These are phyloP conservation scores for Morpho deidamia DNA, from an alignment of 2,888 invertebrate species.

Conservation along the genomic window DNA sequence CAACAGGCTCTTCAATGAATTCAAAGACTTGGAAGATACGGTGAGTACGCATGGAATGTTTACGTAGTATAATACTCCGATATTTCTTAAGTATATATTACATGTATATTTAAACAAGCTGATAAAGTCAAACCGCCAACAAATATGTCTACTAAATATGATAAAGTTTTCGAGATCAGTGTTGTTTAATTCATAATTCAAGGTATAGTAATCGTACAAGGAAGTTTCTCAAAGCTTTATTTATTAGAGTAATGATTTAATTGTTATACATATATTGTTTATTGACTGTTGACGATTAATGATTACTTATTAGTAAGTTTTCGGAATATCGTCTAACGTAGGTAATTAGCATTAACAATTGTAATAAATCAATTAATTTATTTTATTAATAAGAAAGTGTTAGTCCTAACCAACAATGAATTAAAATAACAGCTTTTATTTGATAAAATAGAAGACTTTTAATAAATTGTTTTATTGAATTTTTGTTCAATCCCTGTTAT, in stretches of 20 bases:
- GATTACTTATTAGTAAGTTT: neutral
- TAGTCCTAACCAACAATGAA: too few species aligned
- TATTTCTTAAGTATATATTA: conserved; percentile 4
- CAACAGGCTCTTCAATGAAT: conserved; percentile 56
- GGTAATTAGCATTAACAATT: too few species aligned
- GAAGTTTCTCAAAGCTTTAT: neutral
- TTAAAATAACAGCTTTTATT: too few species aligned
- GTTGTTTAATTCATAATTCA: neutral
- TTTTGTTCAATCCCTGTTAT: too few species aligned
- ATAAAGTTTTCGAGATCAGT: conserved; percentile 4
- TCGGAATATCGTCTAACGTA: too few species aligned
- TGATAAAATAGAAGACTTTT: too few species aligned
- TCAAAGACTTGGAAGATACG: conserved; percentile 60
- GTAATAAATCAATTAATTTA: too few species aligned
- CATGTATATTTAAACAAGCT: conserved; percentile 14
- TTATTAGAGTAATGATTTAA: too few species aligned
- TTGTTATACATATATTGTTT: too few species aligned
- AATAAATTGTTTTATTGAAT: too few species aligned
- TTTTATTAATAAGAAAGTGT: too few species aligned
- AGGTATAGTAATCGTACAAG: neutral
- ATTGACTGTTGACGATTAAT: neutral
- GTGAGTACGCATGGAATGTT: conserved; percentile 40
- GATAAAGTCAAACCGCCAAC: conserved; percentile 11
- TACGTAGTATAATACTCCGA: neutral
- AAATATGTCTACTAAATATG: conserved; percentile 5